These are phyloP conservation scores for Alligator mississippiensis DNA, from an alignment of 2,113 vertebrate genomes.

Conservation along the genomic window DNA sequence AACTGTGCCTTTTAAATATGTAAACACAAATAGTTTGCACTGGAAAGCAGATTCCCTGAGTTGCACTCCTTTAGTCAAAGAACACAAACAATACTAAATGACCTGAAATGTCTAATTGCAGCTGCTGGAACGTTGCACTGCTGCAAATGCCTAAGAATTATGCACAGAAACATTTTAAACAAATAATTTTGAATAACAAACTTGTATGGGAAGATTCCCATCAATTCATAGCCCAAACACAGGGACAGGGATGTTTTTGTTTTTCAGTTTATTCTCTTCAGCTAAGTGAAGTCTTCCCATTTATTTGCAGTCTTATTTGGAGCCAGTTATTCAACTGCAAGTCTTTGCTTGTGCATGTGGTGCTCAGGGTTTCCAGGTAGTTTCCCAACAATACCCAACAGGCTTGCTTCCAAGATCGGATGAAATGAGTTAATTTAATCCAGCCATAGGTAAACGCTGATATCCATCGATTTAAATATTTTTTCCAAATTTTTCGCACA, in stretches of 20 bases:
- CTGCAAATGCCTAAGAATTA: neutral
- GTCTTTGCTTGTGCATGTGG: too few relatives aligned
- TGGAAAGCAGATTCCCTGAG: neutral
- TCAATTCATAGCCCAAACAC: neutral
- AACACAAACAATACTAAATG: rapidly evolving
- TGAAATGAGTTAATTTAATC: too few relatives aligned
- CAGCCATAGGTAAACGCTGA: neutral
- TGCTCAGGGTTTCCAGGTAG: too few relatives aligned
- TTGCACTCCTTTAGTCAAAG: neutral
- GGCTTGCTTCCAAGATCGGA: too few relatives aligned
- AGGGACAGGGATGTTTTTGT: too few relatives aligned
- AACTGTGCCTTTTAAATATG: conserved; percentile 10
- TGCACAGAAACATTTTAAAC: neutral
- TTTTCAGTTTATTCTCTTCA: too few relatives aligned
- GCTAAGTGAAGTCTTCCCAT: too few relatives aligned
- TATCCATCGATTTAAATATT: neutral
- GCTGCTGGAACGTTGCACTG: neutral
- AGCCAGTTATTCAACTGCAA: too few relatives aligned
- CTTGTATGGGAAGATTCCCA: neutral
- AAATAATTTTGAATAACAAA: conserved; percentile 14
- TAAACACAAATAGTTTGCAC: neutral
- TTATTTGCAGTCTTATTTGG: too few relatives aligned
- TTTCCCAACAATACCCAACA: too few relatives aligned
- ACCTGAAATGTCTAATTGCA: neutral
- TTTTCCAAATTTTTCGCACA: neutral